Conservation (phyloP, 2,888 invertebrate species). For the Microctonus aethiopoides region DNA sequence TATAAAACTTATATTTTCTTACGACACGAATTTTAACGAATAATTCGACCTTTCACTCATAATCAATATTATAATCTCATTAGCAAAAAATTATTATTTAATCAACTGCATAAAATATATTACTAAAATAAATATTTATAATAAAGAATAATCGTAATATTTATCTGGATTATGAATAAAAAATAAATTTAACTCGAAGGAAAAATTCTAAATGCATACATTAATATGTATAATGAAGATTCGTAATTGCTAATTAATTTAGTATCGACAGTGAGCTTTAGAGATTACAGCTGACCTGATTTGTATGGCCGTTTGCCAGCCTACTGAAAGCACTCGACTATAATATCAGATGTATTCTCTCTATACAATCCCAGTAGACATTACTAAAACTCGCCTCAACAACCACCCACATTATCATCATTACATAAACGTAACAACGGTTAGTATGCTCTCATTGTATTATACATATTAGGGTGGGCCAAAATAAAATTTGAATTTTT, state of each 20-base stretch:
- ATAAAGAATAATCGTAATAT: too few relatives aligned
- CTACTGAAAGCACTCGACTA: not conserved
- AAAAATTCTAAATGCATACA: not conserved
- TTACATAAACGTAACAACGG: not conserved
- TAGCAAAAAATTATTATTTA: too few relatives aligned
- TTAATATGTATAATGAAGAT: slow-evolving; percentile 10
- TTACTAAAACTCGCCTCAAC: not conserved
- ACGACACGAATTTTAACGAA: not conserved
- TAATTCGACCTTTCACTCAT: not conserved
- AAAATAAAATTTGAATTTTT: too few relatives aligned
- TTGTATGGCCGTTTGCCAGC: slow-evolving; percentile 12
- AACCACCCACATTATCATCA: not conserved
- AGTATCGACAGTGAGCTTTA: slow-evolving; percentile 32
- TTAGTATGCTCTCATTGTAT: not conserved
- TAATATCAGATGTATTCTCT: not conserved
- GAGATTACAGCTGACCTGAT: slow-evolving; percentile 41
- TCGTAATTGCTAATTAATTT: slow-evolving; percentile 30
- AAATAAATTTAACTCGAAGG: too few relatives aligned
- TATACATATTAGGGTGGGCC: too few relatives aligned
- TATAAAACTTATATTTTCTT: not conserved
- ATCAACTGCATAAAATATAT: too few relatives aligned
- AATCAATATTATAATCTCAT: too few relatives aligned
- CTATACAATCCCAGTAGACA: not conserved
- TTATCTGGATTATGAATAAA: too few relatives aligned
- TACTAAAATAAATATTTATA: too few relatives aligned